phyloP scores from a whole-genome alignment of 1,140 invertebrate genomes.

The Apis laboriosa region DNA sequence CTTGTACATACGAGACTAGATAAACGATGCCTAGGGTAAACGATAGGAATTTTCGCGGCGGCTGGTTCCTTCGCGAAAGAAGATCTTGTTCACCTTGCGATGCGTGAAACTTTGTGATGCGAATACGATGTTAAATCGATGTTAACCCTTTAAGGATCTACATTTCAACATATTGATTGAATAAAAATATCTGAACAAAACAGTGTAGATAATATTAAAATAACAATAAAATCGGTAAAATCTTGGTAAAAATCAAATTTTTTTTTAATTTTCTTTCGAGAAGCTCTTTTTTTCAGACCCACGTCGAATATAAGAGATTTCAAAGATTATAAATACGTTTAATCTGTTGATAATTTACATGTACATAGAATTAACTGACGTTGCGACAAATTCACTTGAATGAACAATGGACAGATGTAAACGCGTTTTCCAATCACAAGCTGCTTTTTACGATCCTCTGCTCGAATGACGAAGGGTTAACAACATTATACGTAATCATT shows the following conservation, averaged over 20 bases:
- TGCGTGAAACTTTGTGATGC: not conserved
- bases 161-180: no score
- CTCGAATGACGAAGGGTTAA: no score
- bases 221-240: no score
- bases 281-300: no score
- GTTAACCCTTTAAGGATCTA: not conserved
- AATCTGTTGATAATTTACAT: not conserved
- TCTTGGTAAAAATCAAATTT: no score
- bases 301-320: no score
- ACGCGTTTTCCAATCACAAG: not conserved
- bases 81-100: not conserved
- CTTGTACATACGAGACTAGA: slow-evolving; percentile 65
- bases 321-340: no score
- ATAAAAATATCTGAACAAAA: no score
- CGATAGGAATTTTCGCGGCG: slow-evolving; percentile 45
- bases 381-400: no score
- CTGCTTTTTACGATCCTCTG: not conserved
- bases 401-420: no score
- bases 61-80: slow-evolving; percentile 14
- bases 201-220: no score
- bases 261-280: no score
- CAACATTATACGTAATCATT: not conserved
- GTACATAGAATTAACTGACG: not conserved
- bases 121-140: not conserved
- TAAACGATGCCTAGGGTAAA: slow-evolving; percentile 45